These are phyloP conservation scores for Mareca strepera DNA, from an alignment of 2,797 vertebrate species.

Conservation along the genomic window DNA sequence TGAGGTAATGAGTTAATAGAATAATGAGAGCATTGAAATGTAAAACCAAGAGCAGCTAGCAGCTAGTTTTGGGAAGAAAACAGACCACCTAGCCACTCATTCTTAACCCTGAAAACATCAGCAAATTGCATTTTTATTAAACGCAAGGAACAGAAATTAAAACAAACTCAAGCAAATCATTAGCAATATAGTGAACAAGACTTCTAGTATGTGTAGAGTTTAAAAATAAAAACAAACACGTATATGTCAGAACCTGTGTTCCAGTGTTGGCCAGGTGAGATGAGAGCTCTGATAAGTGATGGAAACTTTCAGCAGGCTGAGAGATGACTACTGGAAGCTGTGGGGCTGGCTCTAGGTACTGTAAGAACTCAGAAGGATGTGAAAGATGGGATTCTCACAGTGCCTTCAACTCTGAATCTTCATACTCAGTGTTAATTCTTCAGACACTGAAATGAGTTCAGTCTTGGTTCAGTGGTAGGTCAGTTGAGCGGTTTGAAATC, in stretches of 20 bases:
- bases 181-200: background rate
- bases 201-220: background rate
- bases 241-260: fast-evolving
- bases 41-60: background rate
- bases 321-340: background rate
- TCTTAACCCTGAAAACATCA: too few relatives aligned
- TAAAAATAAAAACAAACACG: background rate
- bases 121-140: background rate
- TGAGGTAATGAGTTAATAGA: background rate
- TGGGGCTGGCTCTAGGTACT: background rate
- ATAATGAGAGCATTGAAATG: background rate
- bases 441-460: background rate
- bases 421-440: background rate
- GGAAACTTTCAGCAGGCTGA: background rate
- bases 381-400: background rate
- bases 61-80: background rate
- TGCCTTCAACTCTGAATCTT: background rate
- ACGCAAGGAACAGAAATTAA: background rate
- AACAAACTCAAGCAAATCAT: background rate
- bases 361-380: background rate
- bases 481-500: background rate
- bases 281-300: background rate
- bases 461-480: background rate
- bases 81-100: background rate
- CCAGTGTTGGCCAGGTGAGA: background rate